Percentiles rank a stretch among this genome's conserved stretches.
Evolutionary conservation across 2,113 vertebrate genomes (phyloP).

Genomic region (Crotalus helleri): DNA sequence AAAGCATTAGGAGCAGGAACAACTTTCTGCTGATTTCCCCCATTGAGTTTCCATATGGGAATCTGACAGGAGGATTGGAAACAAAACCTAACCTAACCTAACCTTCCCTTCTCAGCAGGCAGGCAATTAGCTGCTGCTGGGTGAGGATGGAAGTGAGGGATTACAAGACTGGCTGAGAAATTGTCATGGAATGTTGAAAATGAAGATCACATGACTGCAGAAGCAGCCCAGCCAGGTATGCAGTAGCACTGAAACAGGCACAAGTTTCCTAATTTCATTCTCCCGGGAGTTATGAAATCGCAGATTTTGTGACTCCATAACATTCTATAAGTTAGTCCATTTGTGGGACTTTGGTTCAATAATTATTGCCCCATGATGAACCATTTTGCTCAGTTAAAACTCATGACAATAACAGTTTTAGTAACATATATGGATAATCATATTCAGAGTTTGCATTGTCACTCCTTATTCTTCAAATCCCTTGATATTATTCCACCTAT

Average conservation of each 20-base stretch:
- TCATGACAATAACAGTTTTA: too few relatives aligned
- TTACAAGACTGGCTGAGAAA: neutral
- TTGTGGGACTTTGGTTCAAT: neutral
- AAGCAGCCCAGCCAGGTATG: neutral
- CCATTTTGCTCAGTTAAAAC: neutral
- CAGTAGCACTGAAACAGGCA: neutral
- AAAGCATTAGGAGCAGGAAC: neutral
- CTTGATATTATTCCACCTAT: neutral
- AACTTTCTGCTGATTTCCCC: neutral
- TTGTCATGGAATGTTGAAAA: neutral
- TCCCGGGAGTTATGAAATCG: neutral
- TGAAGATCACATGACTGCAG: neutral
- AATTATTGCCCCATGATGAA: neutral
- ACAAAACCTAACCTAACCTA: too few relatives aligned
- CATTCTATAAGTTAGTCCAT: neutral
- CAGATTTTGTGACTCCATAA: neutral
- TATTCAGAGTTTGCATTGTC: neutral
- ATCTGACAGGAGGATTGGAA: too few relatives aligned
- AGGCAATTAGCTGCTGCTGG: too few relatives aligned
- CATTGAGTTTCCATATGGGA: neutral
- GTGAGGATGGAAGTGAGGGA: neutral
- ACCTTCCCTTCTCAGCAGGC: too few relatives aligned
- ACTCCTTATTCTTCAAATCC: neutral
- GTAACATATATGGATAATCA: neutral
- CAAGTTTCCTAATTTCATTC: neutral